These are phyloP conservation scores for Phalloptychus januarius DNA, from an alignment of 2,797 vertebrate species.

Conservation along the genomic window DNA sequence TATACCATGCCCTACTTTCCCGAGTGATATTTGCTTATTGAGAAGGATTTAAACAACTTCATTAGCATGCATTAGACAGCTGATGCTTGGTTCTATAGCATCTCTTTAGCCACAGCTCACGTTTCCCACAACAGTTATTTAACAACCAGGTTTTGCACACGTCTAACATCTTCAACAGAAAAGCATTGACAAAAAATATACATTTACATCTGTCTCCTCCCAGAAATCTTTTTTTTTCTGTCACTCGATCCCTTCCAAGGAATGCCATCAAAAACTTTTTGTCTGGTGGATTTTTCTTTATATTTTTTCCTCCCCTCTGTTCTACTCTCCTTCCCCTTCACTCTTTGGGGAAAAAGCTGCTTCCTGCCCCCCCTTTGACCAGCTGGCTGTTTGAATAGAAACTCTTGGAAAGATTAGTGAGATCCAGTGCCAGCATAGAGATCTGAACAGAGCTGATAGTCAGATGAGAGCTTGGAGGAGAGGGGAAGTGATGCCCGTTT, in stretches of 20 bases:
- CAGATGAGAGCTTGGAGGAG: slow-evolving; percentile 31
- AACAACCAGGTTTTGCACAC: background rate
- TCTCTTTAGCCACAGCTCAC: background rate
- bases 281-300: slow-evolving; percentile 1
- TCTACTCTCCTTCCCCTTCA: slow-evolving; percentile 26
- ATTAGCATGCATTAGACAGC: background rate
- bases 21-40: background rate
- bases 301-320: slow-evolving; percentile 4
- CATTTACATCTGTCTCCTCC: background rate
- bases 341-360: slow-evolving; percentile 53
- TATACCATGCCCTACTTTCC: background rate
- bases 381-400: slow-evolving; percentile 71
- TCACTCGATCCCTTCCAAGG: slow-evolving; percentile 25
- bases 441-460: slow-evolving; percentile 43
- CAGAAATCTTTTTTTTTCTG: slow-evolving; percentile 22
- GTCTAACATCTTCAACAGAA: background rate
- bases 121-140: background rate
- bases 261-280: slow-evolving; percentile 32
- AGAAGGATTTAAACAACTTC: background rate
- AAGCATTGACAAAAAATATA: background rate
- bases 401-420: slow-evolving; percentile 64
- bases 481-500: slow-evolving; percentile 39
- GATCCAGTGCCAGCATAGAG: slow-evolving; percentile 45
- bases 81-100: background rate
- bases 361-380: slow-evolving; percentile 73